Base-by-base conservation (phyloP, 2,888 invertebrate species). In the Eupithecia centaureata region DNA sequence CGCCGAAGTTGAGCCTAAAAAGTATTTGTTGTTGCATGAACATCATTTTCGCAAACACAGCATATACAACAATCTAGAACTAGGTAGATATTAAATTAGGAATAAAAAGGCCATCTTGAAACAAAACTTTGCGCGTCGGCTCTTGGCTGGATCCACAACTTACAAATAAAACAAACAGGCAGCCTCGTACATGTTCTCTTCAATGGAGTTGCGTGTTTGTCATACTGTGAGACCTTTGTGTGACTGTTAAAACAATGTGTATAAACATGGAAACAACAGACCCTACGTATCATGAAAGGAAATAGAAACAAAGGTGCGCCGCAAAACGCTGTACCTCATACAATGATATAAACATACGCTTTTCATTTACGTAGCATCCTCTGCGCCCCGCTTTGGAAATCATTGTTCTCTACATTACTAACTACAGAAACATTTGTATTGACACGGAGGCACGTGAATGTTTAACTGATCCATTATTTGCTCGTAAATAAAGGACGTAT, bases 391-490 rank as follows among this genome's bases (percentile, higher is more conserved):
- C 30, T 64, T 7, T n/a, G 27, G 38, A 57, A 22, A 57, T 57
- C 57, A 33, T 52, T 51, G 61, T 52, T 61, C 38, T 38, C 22
- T 62, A 3, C 42, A n/a, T 51, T 22, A 28, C 54, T 56, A 30
- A 56, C 30, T 32, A 56, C 56, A 30, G 30, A 56, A 18, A 60
- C 54, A 63, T 60, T 38, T 54, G 35, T 61, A 67, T 54, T 62
- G 65, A 58, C 65, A 54, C 42, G 32, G 58, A 58, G 60, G 64
- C 57, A 64, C 38, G 63, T 42, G 60, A 30, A 60, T 33, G 30
- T 42, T 35, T 65, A 65, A 58, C 58, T 68, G 68, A 32, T 54
- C 10, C 35, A 61, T 61, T 65, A 65, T 65, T 65, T 65, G 61
- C 61, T n/a, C 35, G 42, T 54, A 62, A 51, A 68, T 18, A 68